phyloP scores from a whole-genome alignment of 2,797 vertebrate genomes.

The Hyperoplus immaculatus region DNA sequence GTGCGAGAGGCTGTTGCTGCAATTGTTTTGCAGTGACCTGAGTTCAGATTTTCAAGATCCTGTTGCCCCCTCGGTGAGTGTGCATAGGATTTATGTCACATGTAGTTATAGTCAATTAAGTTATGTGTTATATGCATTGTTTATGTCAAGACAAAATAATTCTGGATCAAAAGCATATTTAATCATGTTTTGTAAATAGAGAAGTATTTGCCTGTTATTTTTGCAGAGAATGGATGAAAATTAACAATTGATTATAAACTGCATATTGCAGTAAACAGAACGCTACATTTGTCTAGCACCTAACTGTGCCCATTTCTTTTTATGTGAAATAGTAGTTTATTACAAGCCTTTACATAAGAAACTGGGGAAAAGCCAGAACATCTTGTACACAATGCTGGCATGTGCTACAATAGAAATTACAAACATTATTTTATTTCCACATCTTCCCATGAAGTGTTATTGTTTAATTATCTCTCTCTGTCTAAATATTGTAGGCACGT shows the following conservation, averaged over 20 bases:
- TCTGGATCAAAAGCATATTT: constrained; percentile 3
- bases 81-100: constrained; percentile 67
- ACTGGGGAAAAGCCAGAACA: neutral
- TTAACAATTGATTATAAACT: neutral
- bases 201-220: neutral
- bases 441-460: constrained; percentile 30
- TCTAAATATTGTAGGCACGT: constrained; percentile 66
- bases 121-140: constrained; percentile 32
- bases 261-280: neutral
- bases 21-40: constrained; percentile 62
- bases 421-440: constrained; percentile 1
- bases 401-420: neutral
- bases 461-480: constrained; percentile 44
- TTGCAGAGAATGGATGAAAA: neutral
- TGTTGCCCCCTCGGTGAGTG: constrained; percentile 55
- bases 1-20: constrained; percentile 71
- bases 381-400: neutral
- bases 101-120: constrained; percentile 54
- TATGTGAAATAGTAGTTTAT: neutral
- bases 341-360: constrained; percentile 6
- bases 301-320: constrained; percentile 1
- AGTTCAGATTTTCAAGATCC: constrained; percentile 40
- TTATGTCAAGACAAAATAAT: constrained; percentile 20
- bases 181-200: constrained; percentile 21
- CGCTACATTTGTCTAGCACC: neutral